Conservation (phyloP, 2,888 invertebrate species). For the Brachylomia viminalis region DNA sequence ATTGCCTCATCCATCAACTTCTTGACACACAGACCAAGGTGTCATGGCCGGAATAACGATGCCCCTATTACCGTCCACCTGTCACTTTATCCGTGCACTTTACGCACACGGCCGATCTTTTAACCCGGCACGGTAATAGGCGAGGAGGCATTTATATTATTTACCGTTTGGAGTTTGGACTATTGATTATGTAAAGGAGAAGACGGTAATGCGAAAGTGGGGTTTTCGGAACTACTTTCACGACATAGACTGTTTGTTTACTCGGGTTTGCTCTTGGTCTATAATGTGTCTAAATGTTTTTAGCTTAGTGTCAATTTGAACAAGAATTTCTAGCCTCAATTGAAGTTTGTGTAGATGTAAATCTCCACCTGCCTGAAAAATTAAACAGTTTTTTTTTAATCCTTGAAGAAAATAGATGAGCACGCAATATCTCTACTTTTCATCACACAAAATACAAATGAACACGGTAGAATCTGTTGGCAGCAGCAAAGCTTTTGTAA, state of each 20-base stretch:
- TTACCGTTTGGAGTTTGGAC: conserved; percentile 23
- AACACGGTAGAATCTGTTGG: too few species aligned
- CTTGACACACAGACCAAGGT: conserved; percentile 12
- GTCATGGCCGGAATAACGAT: conserved; percentile 41
- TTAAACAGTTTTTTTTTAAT: background rate
- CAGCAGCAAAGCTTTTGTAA: background rate
- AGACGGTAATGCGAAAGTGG: background rate
- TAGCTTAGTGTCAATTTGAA: too few species aligned
- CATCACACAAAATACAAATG: background rate
- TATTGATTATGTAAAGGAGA: conserved; percentile 32
- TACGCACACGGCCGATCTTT: conserved; percentile 31
- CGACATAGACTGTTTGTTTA: background rate
- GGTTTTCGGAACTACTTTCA: conserved; percentile 9
- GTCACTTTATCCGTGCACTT: too few species aligned
- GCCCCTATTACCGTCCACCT: conserved; percentile 40
- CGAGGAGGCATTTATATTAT: conserved; percentile 40
- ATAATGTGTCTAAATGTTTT: too few species aligned
- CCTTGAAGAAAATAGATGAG: background rate
- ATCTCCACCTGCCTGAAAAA: background rate
- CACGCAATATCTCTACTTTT: background rate
- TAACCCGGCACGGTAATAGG: conserved; percentile 31
- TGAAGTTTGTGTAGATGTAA: background rate
- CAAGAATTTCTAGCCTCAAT: background rate
- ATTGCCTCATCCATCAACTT: conserved; percentile 33
- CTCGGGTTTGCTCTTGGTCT: background rate